Evolutionary conservation across 2,113 vertebrate genomes (phyloP), one percentile per base, ranked within the genome.

Genomic region (Zosterops hypoxanthus): DNA sequence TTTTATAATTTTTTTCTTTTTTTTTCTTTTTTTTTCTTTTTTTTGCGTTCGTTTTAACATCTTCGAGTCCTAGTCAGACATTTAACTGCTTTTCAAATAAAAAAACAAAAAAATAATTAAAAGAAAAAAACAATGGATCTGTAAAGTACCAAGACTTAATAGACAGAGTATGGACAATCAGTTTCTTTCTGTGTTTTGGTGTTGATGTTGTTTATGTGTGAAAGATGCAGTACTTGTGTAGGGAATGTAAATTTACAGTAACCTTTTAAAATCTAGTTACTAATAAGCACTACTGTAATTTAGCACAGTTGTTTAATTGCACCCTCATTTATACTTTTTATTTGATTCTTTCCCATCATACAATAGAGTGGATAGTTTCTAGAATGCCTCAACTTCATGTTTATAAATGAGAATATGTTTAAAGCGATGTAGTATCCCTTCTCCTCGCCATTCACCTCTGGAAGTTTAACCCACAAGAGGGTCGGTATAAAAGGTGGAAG

Each of bases 231-330:
- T 99, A 99, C 98, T 99, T 99, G 99, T 99, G 99, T 99, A 99
- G 99, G 99, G 99, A 99, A 99, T 99, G 99, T 99, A 99, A 98
- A 99, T 99, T 99, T 99, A 99, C 98, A 99, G 99, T 99, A 99
- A 99, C 99, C 99, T 99, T 99, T 99, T 99, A 99, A 99, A 99
- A 99, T 98, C 98, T 99, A 99, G 99, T 98, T 99, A 99, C 99
- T 99, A 99, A 99, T 99, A 99, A 99, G 99, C 99, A 99, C 99
- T 99, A 99, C 99, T 99, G 99, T 99, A 99, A 99, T 99, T 99
- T 98, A 98, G 99, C 98, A 98, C 98, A 98, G 97, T 98, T 98
- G 97, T 98, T 99, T 98, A 98, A 98, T 99, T 99, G 98, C 98
- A 98, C 98, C 98, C 97, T 98, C 98, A 98, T 98, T 98, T 98